Conservation (phyloP, 92 coral and sea anemone species). For the Zoanthus gigantus region DNA sequence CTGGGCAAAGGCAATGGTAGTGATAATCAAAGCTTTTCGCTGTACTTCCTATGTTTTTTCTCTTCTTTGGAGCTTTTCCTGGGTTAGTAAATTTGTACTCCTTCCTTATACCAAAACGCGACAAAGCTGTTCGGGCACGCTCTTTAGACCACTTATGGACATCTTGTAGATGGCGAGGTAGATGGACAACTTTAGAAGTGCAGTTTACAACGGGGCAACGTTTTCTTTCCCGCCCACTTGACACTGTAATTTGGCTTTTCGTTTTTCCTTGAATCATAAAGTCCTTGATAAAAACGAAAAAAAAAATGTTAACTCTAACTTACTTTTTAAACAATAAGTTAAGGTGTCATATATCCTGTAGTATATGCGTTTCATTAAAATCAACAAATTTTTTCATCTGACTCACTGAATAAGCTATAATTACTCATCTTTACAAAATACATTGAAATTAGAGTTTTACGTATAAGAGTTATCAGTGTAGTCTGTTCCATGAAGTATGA, state of each 20-base stretch:
- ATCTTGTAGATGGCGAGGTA: slow-evolving; percentile 51
- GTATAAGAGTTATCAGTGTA: not conserved
- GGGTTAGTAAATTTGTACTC: slow-evolving; percentile 26
- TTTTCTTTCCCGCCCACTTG: slow-evolving; percentile 30
- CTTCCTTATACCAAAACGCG: slow-evolving; percentile 35
- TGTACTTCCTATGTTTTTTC: slow-evolving; percentile 22
- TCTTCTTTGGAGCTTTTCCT: not conserved
- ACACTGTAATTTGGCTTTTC: not conserved
- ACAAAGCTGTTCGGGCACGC: slow-evolving; percentile 28
- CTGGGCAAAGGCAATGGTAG: slow-evolving; percentile 42
- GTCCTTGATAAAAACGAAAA: not conserved
- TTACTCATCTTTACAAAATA: not conserved
- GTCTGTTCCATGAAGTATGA: not conserved
- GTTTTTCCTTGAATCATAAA: not conserved
- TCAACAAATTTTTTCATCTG: not conserved
- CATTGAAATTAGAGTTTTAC: not conserved
- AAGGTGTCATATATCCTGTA: not conserved
- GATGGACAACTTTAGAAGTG: slow-evolving; percentile 34
- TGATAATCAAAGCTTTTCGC: slow-evolving; percentile 48
- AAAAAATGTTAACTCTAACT: too few species aligned
- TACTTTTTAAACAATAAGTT: not conserved
- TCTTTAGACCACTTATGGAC: slow-evolving; percentile 62
- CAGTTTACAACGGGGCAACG: slow-evolving; percentile 32
- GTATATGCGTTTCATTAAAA: too few species aligned
- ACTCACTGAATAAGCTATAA: not conserved